Evolutionary conservation across 2,113 vertebrate genomes (phyloP), one percentile per base, ranked within the genome.

Genomic region (Corydoras maculifer): DNA sequence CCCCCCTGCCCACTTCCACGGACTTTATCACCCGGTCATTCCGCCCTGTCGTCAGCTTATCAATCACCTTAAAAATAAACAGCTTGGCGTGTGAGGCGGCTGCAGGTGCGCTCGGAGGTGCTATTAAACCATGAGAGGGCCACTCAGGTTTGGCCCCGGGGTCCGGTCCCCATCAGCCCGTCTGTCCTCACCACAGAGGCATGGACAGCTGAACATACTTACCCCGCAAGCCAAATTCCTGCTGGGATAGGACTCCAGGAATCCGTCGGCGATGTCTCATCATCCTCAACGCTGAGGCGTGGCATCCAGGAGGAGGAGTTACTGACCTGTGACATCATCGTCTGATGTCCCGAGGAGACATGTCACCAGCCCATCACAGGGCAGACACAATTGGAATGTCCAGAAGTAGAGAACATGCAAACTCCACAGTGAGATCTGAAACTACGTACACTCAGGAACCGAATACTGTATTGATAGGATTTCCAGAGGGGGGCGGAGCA

Each of bases 191-290:
- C 60, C 77, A 78, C 84, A 82, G 80, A 65, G 62, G 32, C 18
- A 50, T 66, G 63, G 32, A 88, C 88, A 90, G 88, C 88, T 89
- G 86, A 85, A 83, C 81, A 88, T 89, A 88, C 86, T 85, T 88
- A 85, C 72, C 78, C 79, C 70, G 60, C 79, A 14, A 13, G 14
- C 75, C 78, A 83, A 75, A 81, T 85, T 83, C 86, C 85, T 79
- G 79, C 72, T 58, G 9, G 51, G 14, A 15, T n/a, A n/a, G n/a
- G 54, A 57, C 54, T n/a, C 12, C 2, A n/a, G 54, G 14, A 3
- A 7, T 57, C 12, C n/a, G 7, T 5, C 12, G 4, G 15, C 12
- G 6, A 57, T n/a, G 54, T 5, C 54, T n/a, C n/a, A n/a, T 57
- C 54, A n/a, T 57, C 13, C 14, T n/a, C 14, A 57, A 57, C 2